These are phyloP conservation scores for Urocynchramus pylzowi DNA, from an alignment of 2,113 vertebrate genomes.

Conservation along the genomic window DNA sequence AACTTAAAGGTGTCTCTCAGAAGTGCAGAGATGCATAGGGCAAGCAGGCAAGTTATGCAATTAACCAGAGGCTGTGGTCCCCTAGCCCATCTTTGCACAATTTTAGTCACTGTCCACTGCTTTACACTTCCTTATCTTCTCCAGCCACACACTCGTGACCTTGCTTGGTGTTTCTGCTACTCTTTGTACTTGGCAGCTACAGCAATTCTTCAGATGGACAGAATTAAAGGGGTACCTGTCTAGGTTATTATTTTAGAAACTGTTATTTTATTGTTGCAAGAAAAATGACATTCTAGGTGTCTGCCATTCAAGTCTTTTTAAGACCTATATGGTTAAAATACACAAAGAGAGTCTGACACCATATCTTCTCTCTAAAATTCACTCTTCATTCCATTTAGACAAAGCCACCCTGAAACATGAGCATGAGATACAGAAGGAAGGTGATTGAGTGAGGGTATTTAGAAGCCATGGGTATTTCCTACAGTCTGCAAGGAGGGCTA, in stretches of 20 bases:
- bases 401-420: background rate
- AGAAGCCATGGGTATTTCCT: background rate
- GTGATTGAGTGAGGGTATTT: background rate
- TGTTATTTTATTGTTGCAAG: background rate
- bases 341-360: background rate
- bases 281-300: background rate
- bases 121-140: background rate
- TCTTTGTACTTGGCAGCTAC: background rate
- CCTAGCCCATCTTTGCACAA: background rate
- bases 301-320: background rate
- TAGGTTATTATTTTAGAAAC: background rate
- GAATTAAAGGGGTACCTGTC: background rate
- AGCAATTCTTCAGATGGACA: background rate
- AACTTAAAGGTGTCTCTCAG: background rate
- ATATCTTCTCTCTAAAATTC: background rate
- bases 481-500: background rate
- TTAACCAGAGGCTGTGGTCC: background rate
- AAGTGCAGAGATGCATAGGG: background rate
- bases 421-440: rapidly evolving
- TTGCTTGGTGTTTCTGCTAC: background rate
- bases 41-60: background rate
- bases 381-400: background rate
- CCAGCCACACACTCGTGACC: background rate
- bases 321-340: background rate
- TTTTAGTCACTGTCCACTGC: background rate